Evolutionary conservation across 35 echinoderm and acorn worm genomes (phyloP).

Genomic region (Ophioderma brevispina): DNA sequence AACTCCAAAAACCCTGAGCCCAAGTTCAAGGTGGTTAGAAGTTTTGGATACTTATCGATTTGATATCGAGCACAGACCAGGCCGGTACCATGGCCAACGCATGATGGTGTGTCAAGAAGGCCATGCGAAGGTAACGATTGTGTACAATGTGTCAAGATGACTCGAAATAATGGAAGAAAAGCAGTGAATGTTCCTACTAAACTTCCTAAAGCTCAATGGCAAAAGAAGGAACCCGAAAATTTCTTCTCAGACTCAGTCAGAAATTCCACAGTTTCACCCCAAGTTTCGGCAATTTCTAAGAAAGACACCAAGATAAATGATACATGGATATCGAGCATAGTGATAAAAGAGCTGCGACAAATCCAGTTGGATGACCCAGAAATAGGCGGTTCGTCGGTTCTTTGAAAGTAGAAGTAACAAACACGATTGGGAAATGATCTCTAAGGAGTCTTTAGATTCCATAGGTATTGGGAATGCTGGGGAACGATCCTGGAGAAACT

Average conservation of each 20-base stretch:
- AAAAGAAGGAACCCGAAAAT: too few species aligned
- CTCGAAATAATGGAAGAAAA: background rate
- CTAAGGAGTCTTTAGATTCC: too few species aligned
- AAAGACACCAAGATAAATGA: too few species aligned
- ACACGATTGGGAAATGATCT: too few species aligned
- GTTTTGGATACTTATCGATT: constrained; percentile 22
- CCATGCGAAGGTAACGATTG: constrained; percentile 17
- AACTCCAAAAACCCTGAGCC: constrained; percentile 59
- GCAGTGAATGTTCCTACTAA: background rate
- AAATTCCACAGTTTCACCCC: too few species aligned
- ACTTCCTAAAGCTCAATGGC: background rate
- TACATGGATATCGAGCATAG: too few species aligned
- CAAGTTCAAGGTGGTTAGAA: constrained; percentile 58
- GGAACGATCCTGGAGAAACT: too few species aligned
- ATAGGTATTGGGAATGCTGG: too few species aligned
- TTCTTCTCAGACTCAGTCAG: too few species aligned
- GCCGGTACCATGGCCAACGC: constrained; percentile 23
- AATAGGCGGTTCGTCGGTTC: background rate
- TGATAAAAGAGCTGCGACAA: background rate
- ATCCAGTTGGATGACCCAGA: background rate
- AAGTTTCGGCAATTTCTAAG: too few species aligned
- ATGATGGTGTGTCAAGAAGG: constrained; percentile 26
- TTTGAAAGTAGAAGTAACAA: background rate
- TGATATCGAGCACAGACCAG: constrained; percentile 11
- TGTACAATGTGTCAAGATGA: background rate